These are phyloP conservation scores for Saturnia japonica DNA, from an alignment of 2,888 invertebrate genomes.

Conservation along the genomic window DNA sequence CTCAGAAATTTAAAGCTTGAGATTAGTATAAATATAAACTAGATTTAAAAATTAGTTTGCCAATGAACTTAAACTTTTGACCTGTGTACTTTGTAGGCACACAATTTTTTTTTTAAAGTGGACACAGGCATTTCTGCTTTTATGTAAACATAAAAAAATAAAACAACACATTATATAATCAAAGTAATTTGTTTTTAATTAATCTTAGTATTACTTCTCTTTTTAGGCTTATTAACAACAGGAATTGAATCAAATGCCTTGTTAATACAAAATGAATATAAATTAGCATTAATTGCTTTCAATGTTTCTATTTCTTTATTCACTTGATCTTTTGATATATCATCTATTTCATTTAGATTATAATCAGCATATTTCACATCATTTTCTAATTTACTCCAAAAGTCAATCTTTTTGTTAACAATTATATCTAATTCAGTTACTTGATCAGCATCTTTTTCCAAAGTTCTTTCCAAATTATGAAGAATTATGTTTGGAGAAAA, in stretches of 20 bases:
- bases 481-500: conserved; percentile 81
- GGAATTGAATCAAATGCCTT: conserved; percentile 61
- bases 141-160: not conserved
- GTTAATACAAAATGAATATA: conserved; percentile 80
- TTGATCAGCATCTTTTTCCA: conserved; percentile 78
- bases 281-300: conserved; percentile 81
- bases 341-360: conserved; percentile 1
- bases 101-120: too few relatives aligned
- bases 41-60: too few relatives aligned
- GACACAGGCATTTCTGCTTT: too few relatives aligned
- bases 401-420: conserved; percentile 60
- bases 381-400: conserved; percentile 59
- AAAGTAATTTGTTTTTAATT: not conserved
- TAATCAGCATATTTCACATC: conserved; percentile 33
- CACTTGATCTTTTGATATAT: conserved; percentile 56
- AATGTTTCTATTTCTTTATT: conserved; percentile 78
- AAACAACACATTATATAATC: not conserved
- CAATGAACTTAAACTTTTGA: too few relatives aligned
- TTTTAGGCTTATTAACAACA: conserved; percentile 34
- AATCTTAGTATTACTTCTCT: conserved; percentile 43
- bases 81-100: too few relatives aligned
- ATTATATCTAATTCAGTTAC: conserved; percentile 70
- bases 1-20: too few relatives aligned
- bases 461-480: conserved; percentile 84
- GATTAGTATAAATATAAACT: too few relatives aligned